These are phyloP conservation scores for Anarsia innoxiella DNA, from an alignment of 2,888 invertebrate species.

Conservation along the genomic window DNA sequence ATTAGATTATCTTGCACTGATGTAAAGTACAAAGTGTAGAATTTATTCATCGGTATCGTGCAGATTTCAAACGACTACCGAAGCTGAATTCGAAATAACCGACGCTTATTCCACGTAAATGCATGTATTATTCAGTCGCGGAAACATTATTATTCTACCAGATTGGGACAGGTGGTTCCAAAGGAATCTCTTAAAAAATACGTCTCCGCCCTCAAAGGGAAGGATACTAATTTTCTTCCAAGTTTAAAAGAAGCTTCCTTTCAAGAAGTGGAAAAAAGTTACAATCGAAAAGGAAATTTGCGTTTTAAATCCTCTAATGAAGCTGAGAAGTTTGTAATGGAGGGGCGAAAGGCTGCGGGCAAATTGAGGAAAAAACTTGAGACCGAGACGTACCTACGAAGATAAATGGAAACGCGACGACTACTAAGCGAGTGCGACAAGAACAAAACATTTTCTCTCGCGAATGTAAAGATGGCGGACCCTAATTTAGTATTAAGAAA, in stretches of 20 bases:
- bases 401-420: slow-evolving; percentile 2
- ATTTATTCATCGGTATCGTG: too few species aligned
- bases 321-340: slow-evolving; percentile 73
- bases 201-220: slow-evolving; percentile 65
- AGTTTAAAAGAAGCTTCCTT: slow-evolving; percentile 72
- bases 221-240: slow-evolving; percentile 71
- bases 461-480: background rate
- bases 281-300: slow-evolving; percentile 75
- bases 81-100: background rate
- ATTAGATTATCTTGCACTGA: slow-evolving; percentile 9
- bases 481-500: background rate
- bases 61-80: background rate
- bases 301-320: slow-evolving; percentile 76
- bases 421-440: background rate
- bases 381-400: slow-evolving; percentile 21
- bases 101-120: background rate
- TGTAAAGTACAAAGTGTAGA: slow-evolving; percentile 1
- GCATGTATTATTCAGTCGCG: slow-evolving; percentile 23
- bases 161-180: slow-evolving; percentile 59
- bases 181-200: slow-evolving; percentile 65
- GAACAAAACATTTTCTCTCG: slow-evolving; percentile 5
- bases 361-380: slow-evolving; percentile 65
- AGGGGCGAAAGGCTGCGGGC: slow-evolving; percentile 68
- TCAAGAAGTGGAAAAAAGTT: slow-evolving; percentile 73
- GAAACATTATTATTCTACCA: slow-evolving; percentile 62